phyloP scores from a whole-genome alignment of 2,888 invertebrate genomes.

The Acleris emargana region DNA sequence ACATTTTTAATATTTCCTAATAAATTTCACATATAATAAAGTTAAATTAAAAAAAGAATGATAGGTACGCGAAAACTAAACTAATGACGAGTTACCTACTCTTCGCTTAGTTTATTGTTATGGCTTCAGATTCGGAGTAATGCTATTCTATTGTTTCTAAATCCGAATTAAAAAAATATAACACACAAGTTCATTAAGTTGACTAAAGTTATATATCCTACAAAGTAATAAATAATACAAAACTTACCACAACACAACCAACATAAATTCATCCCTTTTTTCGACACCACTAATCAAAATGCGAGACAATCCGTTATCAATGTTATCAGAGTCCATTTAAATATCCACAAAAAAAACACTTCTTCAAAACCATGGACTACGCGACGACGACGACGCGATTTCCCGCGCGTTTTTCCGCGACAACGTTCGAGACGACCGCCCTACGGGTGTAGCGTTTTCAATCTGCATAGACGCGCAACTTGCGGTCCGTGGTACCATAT shows the following conservation, averaged over 20 bases:
- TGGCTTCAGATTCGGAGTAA: too few relatives aligned
- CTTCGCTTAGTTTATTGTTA: too few relatives aligned
- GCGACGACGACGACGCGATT: constrained; percentile 6
- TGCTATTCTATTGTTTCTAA: too few relatives aligned
- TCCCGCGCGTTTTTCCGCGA: constrained; percentile 39
- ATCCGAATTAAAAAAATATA: too few relatives aligned
- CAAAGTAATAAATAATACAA: background rate
- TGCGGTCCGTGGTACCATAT: constrained; percentile 30
- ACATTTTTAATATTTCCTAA: too few relatives aligned
- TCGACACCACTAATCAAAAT: constrained; percentile 10
- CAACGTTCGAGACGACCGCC: constrained; percentile 36
- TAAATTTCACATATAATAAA: too few relatives aligned
- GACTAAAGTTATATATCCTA: background rate
- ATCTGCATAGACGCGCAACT: constrained; percentile 27
- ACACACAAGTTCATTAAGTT: too few relatives aligned
- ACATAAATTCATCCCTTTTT: constrained; percentile 10
- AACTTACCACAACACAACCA: constrained; percentile 24
- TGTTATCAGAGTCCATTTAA: constrained; percentile 7
- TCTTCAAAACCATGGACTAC: constrained; percentile 19
- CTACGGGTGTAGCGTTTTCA: constrained; percentile 37
- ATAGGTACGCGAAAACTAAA: too few relatives aligned
- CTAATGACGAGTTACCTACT: too few relatives aligned
- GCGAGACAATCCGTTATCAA: constrained; percentile 4
- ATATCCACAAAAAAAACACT: constrained; percentile 28
- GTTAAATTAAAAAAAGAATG: too few relatives aligned